Percentiles rank a stretch among this genome's conserved stretches.
These are phyloP conservation scores for Peromyscus eremicus DNA, from an alignment of 2,797 vertebrate species.

Conservation along the genomic window DNA sequence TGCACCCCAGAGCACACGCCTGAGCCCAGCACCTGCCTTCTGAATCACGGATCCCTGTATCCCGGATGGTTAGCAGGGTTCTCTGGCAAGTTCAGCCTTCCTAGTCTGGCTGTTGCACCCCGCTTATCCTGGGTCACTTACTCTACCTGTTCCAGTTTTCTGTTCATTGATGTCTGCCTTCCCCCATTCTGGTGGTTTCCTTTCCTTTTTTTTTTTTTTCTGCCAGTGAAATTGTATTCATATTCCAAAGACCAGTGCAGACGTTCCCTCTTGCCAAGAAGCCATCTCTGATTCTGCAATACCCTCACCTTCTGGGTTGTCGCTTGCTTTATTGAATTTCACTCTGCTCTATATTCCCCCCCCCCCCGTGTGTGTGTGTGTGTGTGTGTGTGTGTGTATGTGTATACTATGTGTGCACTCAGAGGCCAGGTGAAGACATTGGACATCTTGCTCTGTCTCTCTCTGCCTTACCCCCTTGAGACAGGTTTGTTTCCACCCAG, in stretches of 20 bases:
- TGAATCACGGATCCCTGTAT: not conserved
- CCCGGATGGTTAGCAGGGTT: too few species aligned
- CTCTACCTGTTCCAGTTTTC: not conserved
- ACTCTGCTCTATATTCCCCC: not conserved
- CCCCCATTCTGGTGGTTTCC: not conserved
- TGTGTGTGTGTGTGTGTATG: not conserved
- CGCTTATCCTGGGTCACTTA: not conserved
- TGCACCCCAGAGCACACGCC: rapidly evolving
- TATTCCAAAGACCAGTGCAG: not conserved
- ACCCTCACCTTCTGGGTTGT: not conserved
- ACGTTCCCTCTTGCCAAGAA: not conserved
- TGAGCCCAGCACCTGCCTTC: not conserved
- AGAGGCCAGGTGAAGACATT: not conserved
- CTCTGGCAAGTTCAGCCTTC: not conserved
- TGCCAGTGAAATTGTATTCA: not conserved
- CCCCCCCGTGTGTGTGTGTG: not conserved
- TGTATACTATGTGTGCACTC: not conserved
- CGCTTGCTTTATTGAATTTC: not conserved
- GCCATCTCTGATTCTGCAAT: rapidly evolving
- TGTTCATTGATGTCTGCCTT: not conserved
- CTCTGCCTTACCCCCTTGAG: not conserved
- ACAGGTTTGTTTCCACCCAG: not conserved
- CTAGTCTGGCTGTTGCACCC: not conserved
- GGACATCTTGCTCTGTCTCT: not conserved
- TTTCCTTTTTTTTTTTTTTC: not conserved